Base-by-base conservation (phyloP, 2,888 invertebrate species). In the Coenonympha arcania region DNA sequence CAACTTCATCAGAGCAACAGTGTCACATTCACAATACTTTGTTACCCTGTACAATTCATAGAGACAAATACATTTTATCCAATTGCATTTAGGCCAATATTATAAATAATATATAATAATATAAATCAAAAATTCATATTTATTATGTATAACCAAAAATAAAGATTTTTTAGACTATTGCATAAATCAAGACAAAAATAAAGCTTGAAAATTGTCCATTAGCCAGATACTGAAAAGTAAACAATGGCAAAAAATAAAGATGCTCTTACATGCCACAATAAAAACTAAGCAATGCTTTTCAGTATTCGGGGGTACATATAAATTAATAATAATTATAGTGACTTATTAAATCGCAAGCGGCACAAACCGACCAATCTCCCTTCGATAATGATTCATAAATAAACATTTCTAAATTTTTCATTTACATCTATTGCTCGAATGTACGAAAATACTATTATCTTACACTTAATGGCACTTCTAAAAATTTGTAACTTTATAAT, bases 401-500 rank as follows among this genome's bases (percentile, higher is more conserved):
- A 52, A 48, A 52, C 15, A 36, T 48, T 31, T 52, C 57, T 63
- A 59, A 53, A 57, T 60, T 52, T 42, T 42, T 57, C 63, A 33
- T n/a, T n/a, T n/a, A 66, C 56, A 64, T 62, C 67, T 77, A 77
- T 79, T 72, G 72, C 66, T 73, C 64, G 62, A 57, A 60, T 66
- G 73, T 83, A 82, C 61, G 79, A 83, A 83, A 84, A 84, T 83
- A 84, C 76, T 76, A 73, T 76, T 65, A 64, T 66, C 69, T 71
- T 66, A 69, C 64, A 66, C 51, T 64, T 79, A 83, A 84, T 84
- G 83, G 83, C 83, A 84, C 83, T 79, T 80, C 73, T 74, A 79
- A 71, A 64, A 60, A 58, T 74, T 71, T 72, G 63, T 71, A 66
- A 50, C 34, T 50, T 34, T 53, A n/a, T n/a, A 41, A 44, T 41